Percentiles rank a stretch among this genome's conserved stretches.
Evolutionary conservation across 64 coral and sea anemone species (phyloP).

Genomic region (Pachyseris speciosa): DNA sequence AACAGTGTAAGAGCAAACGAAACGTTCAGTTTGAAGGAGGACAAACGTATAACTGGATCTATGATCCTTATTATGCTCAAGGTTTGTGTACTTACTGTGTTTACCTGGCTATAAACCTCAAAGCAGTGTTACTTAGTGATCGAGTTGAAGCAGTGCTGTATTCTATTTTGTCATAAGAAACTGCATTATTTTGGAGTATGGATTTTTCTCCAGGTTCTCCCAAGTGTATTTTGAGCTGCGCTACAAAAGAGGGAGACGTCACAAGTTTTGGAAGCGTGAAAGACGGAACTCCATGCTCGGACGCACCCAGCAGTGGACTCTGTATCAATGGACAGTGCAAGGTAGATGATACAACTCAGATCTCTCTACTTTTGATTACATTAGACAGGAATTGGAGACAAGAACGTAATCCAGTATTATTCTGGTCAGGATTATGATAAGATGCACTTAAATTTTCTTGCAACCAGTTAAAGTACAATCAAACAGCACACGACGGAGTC

Average conservation of each 20-base stretch:
- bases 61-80: slow-evolving; percentile 20
- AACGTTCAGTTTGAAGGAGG: slow-evolving; percentile 23
- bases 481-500: too few species aligned
- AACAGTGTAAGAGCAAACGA: slow-evolving; percentile 19
- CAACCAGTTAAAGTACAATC: too few species aligned
- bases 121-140: too few species aligned
- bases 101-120: too few species aligned
- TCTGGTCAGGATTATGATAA: too few species aligned
- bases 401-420: too few species aligned
- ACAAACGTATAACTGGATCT: slow-evolving; percentile 22
- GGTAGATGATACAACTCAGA: background rate
- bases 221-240: background rate
- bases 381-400: background rate
- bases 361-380: background rate
- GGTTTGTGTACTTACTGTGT: background rate
- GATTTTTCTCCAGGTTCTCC: background rate
- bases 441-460: too few species aligned
- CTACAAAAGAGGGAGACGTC: background rate
- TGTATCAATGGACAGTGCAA: slow-evolving; percentile 60
- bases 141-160: background rate
- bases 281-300: slow-evolving; percentile 58
- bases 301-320: background rate
- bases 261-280: slow-evolving; percentile 60
- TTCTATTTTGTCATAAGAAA: background rate
- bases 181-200: background rate